phyloP scores from a whole-genome alignment of 2,888 invertebrate genomes.

The Cephus pulcher region DNA sequence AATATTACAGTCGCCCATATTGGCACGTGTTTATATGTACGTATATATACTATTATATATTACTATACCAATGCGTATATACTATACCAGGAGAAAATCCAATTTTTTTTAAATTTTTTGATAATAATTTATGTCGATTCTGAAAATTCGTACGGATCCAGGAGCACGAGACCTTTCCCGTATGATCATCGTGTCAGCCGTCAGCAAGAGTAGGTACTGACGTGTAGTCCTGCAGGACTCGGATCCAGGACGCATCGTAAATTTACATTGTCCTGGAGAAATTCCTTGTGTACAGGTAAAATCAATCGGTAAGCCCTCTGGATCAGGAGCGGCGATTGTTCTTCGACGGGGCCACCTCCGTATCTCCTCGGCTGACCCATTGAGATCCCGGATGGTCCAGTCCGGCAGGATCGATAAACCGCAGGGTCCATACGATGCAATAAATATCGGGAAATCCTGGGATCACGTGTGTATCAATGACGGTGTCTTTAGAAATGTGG shows the following conservation, averaged over 20 bases:
- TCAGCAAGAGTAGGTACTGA: neutral
- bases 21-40: too few species aligned
- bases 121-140: neutral
- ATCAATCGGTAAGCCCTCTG: neutral
- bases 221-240: neutral
- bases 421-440: neutral
- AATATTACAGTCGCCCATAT: neutral
- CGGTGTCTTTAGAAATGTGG: neutral
- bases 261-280: neutral
- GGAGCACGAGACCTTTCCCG: neutral
- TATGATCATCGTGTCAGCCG: neutral
- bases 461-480: neutral
- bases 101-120: neutral
- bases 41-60: too few species aligned
- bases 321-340: constrained; percentile 2
- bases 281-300: neutral
- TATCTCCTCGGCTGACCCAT: neutral
- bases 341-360: neutral
- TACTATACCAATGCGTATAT: too few species aligned
- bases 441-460: neutral
- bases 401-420: neutral
- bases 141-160: neutral
- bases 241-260: neutral
- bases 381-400: neutral
- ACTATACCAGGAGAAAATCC: neutral